Base-by-base conservation (phyloP, 2,888 invertebrate species). In the Cerceris rybyensis region DNA sequence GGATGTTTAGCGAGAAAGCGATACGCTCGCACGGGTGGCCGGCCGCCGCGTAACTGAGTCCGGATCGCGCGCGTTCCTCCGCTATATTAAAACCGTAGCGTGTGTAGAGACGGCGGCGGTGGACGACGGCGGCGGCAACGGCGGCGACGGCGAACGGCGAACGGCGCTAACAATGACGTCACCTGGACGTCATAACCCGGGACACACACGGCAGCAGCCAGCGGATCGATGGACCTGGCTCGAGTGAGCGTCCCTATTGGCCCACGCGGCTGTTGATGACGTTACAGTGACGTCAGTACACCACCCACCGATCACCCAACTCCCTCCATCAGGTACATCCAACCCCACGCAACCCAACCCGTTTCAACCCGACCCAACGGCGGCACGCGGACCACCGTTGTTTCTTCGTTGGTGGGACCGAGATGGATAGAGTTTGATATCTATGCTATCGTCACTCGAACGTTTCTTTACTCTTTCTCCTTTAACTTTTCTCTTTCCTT, bases 71-170 rank as follows among this genome's bases (percentile, higher is more conserved):
- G 88, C 88, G 86, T 88, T 89, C 87, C 90, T 86, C 88, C 90
- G 89, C 90, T 91, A 91, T 91, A 91, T 91, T 91, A 91, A 91
- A 91, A 91, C 91, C 91, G 91, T 90, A 90, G 90, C 86, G 90
- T 90, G 91, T 91, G 90, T 90, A 91, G 90, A 86, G 87, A 69
- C 88, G 88, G 87, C 88, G 88, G 54, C 78, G 80, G 70, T 69
- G 73, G 57, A 67, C 46, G 63, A 42, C 57, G 57, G 58, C 60
- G 70, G 71, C 5, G 52, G 60, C 28, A 60, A 58, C 28, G 70
- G 86, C 84, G 83, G 73, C 82, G 86, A 86, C 85, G 88, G 57
- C 63, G 75, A 67, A 70, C 84, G 87, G 89, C 84, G 87, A 89
- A 89, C 91, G 91, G 91, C 91, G 90, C 90, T 88, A 85, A 86